These are phyloP conservation scores for Eristalis tenax DNA, from an alignment of 2,888 invertebrate species.

Conservation along the genomic window DNA sequence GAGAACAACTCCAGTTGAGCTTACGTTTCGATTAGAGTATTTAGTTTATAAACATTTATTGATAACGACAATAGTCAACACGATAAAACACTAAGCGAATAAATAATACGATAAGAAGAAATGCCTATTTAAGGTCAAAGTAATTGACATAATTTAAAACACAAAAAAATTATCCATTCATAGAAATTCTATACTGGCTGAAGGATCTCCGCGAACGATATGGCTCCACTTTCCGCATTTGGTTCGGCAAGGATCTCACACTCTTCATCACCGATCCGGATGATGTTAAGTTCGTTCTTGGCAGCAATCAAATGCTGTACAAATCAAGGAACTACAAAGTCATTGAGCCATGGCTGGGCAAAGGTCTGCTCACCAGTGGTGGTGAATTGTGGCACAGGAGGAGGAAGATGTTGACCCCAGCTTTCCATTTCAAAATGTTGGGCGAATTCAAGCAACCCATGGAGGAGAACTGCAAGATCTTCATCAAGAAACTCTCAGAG, in stretches of 20 bases:
- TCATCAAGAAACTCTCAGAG: conserved; percentile 82
- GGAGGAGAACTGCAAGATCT: conserved; percentile 84
- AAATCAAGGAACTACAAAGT: conserved; percentile 78
- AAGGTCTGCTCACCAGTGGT: conserved; percentile 78
- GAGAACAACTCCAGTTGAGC: no score
- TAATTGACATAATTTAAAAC: no score
- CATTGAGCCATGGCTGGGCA: conserved; percentile 78
- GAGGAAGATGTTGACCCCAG: conserved; percentile 89
- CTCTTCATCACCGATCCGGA: conserved; percentile 78
- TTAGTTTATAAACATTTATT: no score
- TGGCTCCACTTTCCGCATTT: conserved; percentile 78
- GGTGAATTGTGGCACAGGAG: conserved; percentile 85
- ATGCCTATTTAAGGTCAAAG: no score
- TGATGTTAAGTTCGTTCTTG: conserved; percentile 76
- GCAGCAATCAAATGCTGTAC: conserved; percentile 76
- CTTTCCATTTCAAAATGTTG: conserved; percentile 90
- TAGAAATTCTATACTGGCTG: conserved; percentile 78
- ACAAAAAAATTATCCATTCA: neutral
- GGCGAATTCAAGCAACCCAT: conserved; percentile 88
- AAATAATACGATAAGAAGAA: no score
- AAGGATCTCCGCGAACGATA: conserved; percentile 75
- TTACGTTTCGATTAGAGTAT: no score
- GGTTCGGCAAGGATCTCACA: conserved; percentile 79
- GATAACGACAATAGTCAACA: no score
- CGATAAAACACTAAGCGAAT: no score